Conservation (phyloP, 1,140 invertebrate species). For the Tetramorium parvispinum region DNA sequence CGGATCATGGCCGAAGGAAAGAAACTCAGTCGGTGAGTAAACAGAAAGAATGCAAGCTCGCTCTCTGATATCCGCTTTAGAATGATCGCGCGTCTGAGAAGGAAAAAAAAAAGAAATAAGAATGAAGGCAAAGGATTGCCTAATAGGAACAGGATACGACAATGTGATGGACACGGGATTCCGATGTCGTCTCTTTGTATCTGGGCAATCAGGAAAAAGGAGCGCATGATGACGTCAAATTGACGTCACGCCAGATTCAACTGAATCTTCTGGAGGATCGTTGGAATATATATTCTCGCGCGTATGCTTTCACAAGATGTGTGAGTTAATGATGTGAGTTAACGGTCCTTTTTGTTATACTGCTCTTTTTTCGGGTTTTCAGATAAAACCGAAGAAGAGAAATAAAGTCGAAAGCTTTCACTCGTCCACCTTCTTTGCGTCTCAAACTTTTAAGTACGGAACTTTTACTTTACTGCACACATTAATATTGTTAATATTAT, state of each 20-base stretch:
- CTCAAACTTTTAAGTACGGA: background rate
- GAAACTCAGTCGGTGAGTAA: constrained; percentile 1
- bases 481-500: background rate
- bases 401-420: background rate
- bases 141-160: background rate
- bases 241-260: constrained; percentile 19
- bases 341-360: background rate
- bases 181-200: constrained; percentile 17
- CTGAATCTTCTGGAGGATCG: constrained; percentile 7
- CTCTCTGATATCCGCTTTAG: constrained; percentile 13
- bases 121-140: background rate
- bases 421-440: background rate
- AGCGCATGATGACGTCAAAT: constrained; percentile 11
- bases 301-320: background rate
- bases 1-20: background rate
- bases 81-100: background rate
- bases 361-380: background rate
- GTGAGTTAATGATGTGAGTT: background rate
- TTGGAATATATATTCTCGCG: background rate
- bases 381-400: background rate
- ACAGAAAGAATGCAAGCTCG: constrained; percentile 16
- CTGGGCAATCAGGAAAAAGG: constrained; percentile 30
- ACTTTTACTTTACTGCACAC: background rate
- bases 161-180: background rate
- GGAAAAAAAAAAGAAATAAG: background rate